These are phyloP conservation scores for Gobionotothen gibberifrons DNA, from an alignment of 2,797 vertebrate genomes.

Conservation along the genomic window DNA sequence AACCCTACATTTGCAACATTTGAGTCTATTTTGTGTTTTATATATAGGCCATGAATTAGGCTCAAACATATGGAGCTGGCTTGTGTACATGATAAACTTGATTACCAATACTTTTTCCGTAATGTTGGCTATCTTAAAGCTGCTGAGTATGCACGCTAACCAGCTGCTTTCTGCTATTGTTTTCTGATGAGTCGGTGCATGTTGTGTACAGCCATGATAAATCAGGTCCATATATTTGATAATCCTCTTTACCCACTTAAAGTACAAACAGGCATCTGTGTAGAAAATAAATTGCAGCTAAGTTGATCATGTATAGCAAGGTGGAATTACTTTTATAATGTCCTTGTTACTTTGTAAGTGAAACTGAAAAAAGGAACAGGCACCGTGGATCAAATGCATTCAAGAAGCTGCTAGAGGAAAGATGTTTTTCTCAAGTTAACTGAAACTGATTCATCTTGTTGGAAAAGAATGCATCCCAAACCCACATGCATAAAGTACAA, in stretches of 20 bases:
- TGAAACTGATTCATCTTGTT: constrained; percentile 35
- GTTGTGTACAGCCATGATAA: constrained; percentile 45
- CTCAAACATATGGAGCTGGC: constrained; percentile 20
- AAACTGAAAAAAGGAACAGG: neutral
- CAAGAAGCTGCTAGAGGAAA: constrained; percentile 1
- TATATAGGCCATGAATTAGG: constrained; percentile 2
- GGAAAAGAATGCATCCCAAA: neutral
- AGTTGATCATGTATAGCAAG: neutral
- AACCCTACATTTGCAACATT: neutral
- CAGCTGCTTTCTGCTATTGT: constrained; percentile 61
- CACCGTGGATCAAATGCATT: neutral
- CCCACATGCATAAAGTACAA: constrained; percentile 6
- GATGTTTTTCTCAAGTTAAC: constrained; percentile 6
- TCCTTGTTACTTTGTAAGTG: too few species aligned
- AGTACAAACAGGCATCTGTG: constrained; percentile 1
- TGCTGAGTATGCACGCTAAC: constrained; percentile 58
- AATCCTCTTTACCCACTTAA: constrained; percentile 35
- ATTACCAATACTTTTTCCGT: constrained; percentile 57
- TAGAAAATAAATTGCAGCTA: neutral
- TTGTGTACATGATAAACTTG: constrained; percentile 43
- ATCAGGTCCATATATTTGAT: constrained; percentile 40
- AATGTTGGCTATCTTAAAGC: constrained; percentile 44
- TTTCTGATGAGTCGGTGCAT: constrained; percentile 57
- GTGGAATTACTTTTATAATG: too few species aligned
- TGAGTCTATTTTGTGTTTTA: constrained; percentile 16